Percentiles rank a stretch among this genome's conserved stretches.
Evolutionary conservation across 1,140 invertebrate genomes (phyloP).

Genomic region (Drosophila mayri): DNA sequence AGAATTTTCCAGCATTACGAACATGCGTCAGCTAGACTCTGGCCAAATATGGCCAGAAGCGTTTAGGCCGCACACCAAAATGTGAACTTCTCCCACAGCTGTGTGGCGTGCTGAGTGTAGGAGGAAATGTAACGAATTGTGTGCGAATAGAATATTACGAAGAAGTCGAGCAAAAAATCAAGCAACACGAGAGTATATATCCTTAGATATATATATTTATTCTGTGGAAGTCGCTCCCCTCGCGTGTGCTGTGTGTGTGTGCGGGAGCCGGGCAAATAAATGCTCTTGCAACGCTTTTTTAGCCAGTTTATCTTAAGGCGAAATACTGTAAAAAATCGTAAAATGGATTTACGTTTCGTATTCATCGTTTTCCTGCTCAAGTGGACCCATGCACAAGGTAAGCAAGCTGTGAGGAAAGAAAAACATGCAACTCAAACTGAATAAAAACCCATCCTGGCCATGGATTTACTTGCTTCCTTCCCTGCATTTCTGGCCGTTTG

Average conservation of each 20-base stretch:
- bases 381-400: conserved; percentile 84
- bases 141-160: conserved; percentile 28
- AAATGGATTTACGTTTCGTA: conserved; percentile 84
- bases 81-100: conserved; percentile 23
- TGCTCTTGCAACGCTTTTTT: conserved; percentile 77
- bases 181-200: conserved; percentile 45
- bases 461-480: conserved; percentile 20
- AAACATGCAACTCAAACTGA: conserved; percentile 34
- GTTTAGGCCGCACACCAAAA: conserved; percentile 20
- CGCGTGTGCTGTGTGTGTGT: conserved; percentile 36
- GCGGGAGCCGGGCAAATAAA: conserved; percentile 69
- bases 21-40: conserved; percentile 37
- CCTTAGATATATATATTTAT: conserved; percentile 12
- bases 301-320: conserved; percentile 80
- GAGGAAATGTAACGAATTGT: conserved; percentile 29
- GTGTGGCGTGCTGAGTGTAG: conserved; percentile 6
- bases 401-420: conserved; percentile 31
- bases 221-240: conserved; percentile 18
- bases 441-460: conserved; percentile 26
- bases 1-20: conserved; percentile 7
- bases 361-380: conserved; percentile 84
- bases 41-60: conserved; percentile 38
- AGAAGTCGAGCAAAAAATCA: conserved; percentile 33
- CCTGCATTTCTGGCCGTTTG: conserved; percentile 44
- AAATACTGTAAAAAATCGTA: conserved; percentile 78